These are phyloP conservation scores for Elysia crispata DNA, from an alignment of 2,888 invertebrate genomes.

Conservation along the genomic window DNA sequence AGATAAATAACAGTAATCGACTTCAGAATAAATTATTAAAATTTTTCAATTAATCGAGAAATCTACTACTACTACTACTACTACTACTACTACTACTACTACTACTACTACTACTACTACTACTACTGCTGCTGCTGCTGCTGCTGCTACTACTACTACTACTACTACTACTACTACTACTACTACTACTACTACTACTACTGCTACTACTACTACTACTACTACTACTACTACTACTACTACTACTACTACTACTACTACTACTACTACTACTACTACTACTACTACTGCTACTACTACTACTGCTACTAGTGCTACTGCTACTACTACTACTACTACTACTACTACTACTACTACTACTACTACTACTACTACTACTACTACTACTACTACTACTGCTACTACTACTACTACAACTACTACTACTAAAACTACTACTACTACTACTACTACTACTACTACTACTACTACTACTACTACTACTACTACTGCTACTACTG, in stretches of 20 bases:
- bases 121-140: neutral
- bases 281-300: slow-evolving; percentile 38
- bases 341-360: slow-evolving; percentile 27
- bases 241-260: slow-evolving; percentile 35
- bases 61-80: slow-evolving; percentile 32
- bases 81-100: slow-evolving; percentile 34
- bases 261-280: slow-evolving; percentile 36
- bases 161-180: slow-evolving; percentile 20
- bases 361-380: slow-evolving; percentile 33
- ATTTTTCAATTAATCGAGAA: too few relatives aligned
- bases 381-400: slow-evolving; percentile 24
- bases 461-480: slow-evolving; percentile 3
- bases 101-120: slow-evolving; percentile 34
- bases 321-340: slow-evolving; percentile 26
- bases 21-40: too few relatives aligned
- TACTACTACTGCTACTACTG: slow-evolving; percentile 9
- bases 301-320: too few relatives aligned
- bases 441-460: neutral
- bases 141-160: neutral
- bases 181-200: slow-evolving; percentile 19
- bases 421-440: too few relatives aligned
- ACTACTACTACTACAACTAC: slow-evolving; percentile 23
- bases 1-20: too few relatives aligned
- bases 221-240: slow-evolving; percentile 40
- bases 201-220: slow-evolving; percentile 27